phyloP scores from a whole-genome alignment of 2,113 vertebrate genomes.

The Nyctereutes procyonoides region DNA sequence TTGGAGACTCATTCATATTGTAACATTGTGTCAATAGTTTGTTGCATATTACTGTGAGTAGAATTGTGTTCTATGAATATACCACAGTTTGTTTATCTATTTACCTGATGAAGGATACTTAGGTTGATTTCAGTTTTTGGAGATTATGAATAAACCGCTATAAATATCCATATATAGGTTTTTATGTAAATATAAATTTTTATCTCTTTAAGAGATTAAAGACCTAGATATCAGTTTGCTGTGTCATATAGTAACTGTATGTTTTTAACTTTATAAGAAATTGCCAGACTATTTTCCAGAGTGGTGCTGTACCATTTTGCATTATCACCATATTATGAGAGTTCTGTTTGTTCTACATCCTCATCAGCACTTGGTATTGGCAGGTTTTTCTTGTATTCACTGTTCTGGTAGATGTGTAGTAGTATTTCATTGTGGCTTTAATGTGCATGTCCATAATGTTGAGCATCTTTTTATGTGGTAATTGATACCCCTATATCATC shows the following conservation, averaged over 20 bases:
- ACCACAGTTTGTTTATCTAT: neutral
- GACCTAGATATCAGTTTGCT: neutral
- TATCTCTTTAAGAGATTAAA: slow-evolving; percentile 12
- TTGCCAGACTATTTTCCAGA: neutral
- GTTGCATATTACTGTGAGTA: neutral
- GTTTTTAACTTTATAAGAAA: neutral
- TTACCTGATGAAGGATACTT: neutral
- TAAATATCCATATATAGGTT: neutral
- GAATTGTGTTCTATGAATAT: neutral
- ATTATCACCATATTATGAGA: neutral
- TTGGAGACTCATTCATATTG: neutral
- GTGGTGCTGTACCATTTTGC: neutral
- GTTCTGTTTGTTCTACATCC: neutral
- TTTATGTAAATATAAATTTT: neutral
- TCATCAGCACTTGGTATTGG: neutral
- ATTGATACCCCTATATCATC: neutral
- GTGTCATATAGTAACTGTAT: neutral
- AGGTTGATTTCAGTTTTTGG: slow-evolving; percentile 15
- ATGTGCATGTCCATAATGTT: neutral
- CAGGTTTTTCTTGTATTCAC: slow-evolving; percentile 13
- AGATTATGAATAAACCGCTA: neutral
- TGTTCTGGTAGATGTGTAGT: neutral
- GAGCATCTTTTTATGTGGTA: neutral
- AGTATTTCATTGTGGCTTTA: neutral
- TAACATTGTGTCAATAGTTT: neutral